phyloP scores from a whole-genome alignment of 2,797 vertebrate species.

The Chanos chanos region DNA sequence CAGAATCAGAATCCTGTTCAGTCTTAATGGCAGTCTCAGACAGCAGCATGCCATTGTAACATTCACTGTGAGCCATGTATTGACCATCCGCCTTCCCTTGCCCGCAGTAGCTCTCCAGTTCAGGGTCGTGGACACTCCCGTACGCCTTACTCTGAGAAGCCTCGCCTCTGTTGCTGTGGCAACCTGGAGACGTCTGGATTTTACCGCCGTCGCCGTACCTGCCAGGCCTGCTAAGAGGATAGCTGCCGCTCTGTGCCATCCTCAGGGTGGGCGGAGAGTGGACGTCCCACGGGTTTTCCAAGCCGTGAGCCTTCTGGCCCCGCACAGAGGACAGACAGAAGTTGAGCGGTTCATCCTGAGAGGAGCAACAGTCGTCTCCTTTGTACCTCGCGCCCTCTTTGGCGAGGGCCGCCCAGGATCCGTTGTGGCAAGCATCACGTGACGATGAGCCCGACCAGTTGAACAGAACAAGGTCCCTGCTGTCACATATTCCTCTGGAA shows the following conservation, averaged over 20 bases:
- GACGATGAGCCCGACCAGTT: slow-evolving; percentile 50
- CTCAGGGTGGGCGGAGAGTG: slow-evolving; percentile 41
- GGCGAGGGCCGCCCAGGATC: slow-evolving; percentile 51
- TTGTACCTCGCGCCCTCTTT: slow-evolving; percentile 59
- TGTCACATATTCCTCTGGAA: slow-evolving; percentile 50
- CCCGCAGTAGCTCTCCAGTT: slow-evolving; percentile 46
- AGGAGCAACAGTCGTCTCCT: slow-evolving; percentile 43
- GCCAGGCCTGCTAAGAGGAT: slow-evolving; percentile 41
- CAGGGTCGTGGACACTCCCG: slow-evolving; percentile 39
- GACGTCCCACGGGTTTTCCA: slow-evolving; percentile 48
- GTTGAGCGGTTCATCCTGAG: slow-evolving; percentile 50
- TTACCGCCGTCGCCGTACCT: slow-evolving; percentile 53
- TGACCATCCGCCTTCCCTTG: slow-evolving; percentile 60
- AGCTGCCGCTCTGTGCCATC: slow-evolving; percentile 26
- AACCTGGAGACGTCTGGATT: slow-evolving; percentile 51
- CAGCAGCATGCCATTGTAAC: slow-evolving; percentile 48
- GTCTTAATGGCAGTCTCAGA: slow-evolving; percentile 72
- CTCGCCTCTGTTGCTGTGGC: slow-evolving; percentile 51
- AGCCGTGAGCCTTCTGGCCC: slow-evolving; percentile 43
- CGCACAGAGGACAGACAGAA: slow-evolving; percentile 56
- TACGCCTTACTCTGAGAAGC: slow-evolving; percentile 52
- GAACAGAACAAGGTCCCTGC: slow-evolving; percentile 48
- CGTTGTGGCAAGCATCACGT: slow-evolving; percentile 53
- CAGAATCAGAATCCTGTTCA: slow-evolving; percentile 71
- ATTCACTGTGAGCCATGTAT: slow-evolving; percentile 41